A percentile compares a stretch with the other conserved stretches of the same genome.
phyloP scores from a whole-genome alignment of 2,888 invertebrate species.

The Nomada goodeniana region DNA sequence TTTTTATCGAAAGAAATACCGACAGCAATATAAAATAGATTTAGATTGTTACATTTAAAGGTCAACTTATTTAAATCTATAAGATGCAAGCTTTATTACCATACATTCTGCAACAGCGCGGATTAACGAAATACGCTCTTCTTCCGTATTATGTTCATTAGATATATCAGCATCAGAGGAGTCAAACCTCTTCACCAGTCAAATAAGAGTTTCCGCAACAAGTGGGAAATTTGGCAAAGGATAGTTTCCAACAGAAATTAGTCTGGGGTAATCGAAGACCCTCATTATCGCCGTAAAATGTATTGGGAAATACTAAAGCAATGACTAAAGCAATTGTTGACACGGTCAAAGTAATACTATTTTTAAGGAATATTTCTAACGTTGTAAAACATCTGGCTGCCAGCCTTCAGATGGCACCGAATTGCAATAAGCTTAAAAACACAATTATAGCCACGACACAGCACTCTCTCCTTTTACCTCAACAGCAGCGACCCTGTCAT shows the following conservation, averaged over 20 bases:
- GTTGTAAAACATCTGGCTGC: too few relatives aligned
- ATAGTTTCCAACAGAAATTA: constrained; percentile 97
- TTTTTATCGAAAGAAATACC: neutral
- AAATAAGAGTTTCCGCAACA: constrained; percentile 95
- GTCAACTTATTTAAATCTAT: neutral
- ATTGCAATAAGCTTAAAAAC: too few relatives aligned
- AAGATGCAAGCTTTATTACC: constrained; percentile 85
- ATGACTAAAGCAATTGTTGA: neutral
- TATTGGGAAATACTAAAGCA: constrained; percentile 84
- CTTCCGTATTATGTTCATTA: constrained; percentile 87
- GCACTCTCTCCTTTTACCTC: too few relatives aligned
- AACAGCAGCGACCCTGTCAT: too few relatives aligned
- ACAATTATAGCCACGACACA: too few relatives aligned
- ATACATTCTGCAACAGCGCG: constrained; percentile 95
- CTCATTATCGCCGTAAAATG: constrained; percentile 98
- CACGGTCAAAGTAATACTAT: too few relatives aligned
- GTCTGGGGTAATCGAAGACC: constrained; percentile 94
- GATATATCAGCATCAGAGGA: constrained; percentile 90
- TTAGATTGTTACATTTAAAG: neutral
- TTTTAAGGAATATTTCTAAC: too few relatives aligned
- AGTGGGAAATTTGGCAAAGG: constrained; percentile 95
- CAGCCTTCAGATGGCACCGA: too few relatives aligned
- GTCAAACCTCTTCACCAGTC: constrained; percentile 96
- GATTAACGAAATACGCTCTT: constrained; percentile 92
- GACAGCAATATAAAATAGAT: neutral